Percentiles rank a stretch among this genome's conserved stretches.
Conservation (phyloP, 2,797 vertebrate genomes). For the Sciurus vulgaris region DNA sequence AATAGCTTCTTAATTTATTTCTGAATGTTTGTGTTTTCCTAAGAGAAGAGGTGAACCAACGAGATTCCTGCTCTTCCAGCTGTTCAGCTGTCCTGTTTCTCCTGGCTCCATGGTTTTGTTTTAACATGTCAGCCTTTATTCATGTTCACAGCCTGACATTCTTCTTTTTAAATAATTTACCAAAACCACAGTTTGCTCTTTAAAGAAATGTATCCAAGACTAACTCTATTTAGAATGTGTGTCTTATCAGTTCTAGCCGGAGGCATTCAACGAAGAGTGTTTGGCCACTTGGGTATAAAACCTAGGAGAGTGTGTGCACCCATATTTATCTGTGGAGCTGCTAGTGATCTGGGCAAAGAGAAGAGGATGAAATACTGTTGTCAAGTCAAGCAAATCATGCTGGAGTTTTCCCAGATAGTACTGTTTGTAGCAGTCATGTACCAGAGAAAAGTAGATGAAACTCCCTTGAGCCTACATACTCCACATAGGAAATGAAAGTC, state of each 20-base stretch:
- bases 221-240: not conserved
- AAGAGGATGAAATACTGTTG: not conserved
- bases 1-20: not conserved
- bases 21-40: conserved; percentile 25
- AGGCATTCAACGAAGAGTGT: not conserved
- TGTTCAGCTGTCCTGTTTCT: not conserved
- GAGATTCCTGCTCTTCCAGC: not conserved
- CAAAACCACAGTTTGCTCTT: conserved; percentile 1
- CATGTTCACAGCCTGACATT: not conserved
- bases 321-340: not conserved
- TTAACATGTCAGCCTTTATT: conserved; percentile 15
- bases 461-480: not conserved
- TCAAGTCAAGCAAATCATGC: not conserved
- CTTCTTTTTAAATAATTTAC: conserved; percentile 42
- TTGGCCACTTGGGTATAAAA: not conserved
- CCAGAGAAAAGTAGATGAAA: not conserved
- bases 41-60: not conserved
- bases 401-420: not conserved
- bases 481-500: not conserved
- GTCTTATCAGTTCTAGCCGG: not conserved
- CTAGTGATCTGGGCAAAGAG: not conserved
- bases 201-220: not conserved
- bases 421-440: not conserved
- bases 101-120: not conserved
- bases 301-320: not conserved